Conservation (phyloP, 2,888 invertebrate species). For the Stenchaetothrips biformis region DNA sequence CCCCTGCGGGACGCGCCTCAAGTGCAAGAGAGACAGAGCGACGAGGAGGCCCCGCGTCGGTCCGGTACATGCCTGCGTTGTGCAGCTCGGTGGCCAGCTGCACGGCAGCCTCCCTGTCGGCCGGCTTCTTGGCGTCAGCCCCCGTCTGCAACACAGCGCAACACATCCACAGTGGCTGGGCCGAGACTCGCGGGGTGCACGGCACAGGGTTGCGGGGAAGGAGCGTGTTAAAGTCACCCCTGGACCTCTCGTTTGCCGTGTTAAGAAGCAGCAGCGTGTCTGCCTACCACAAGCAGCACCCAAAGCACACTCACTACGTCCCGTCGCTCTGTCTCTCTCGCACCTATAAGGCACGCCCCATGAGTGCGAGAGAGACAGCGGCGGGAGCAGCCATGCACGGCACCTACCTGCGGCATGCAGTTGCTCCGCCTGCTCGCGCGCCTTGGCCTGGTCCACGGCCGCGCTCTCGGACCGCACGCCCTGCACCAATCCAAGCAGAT, state of each 20-base stretch:
- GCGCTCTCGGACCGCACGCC: conserved; percentile 62
- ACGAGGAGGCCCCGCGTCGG: neutral
- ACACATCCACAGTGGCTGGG: too few species aligned
- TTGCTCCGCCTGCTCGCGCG: conserved; percentile 66
- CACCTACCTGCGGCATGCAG: conserved; percentile 58
- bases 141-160: conserved; percentile 35
- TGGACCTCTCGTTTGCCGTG: neutral
- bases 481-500: conserved; percentile 40
- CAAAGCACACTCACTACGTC: too few species aligned
- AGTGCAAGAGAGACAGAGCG: too few species aligned
- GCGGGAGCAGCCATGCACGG: neutral
- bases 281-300: neutral
- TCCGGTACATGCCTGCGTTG: conserved; percentile 38
- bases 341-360: neutral
- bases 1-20: too few species aligned
- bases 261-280: neutral
- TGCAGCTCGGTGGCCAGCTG: conserved; percentile 37
- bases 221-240: neutral
- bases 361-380: neutral
- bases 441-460: conserved; percentile 58
- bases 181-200: neutral
- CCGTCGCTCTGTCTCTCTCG: too few species aligned
- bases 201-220: neutral
- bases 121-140: conserved; percentile 37
- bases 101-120: conserved; percentile 36